Base-by-base conservation (phyloP, 30 jellyfish, hydroid and myxozoan genomes). In the Rhopilema esculentum region DNA sequence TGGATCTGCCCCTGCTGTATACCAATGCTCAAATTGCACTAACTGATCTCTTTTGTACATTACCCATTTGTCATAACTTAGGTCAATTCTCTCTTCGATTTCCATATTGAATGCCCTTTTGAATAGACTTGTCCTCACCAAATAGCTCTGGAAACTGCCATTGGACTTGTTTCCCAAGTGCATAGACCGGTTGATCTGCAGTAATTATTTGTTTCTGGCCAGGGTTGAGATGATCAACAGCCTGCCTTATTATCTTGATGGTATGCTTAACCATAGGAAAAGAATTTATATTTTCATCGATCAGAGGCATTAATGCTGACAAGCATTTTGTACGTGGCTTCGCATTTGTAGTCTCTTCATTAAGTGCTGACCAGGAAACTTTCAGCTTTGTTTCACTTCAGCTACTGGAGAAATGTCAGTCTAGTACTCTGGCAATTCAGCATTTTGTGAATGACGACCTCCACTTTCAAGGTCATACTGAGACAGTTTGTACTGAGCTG, bases 151-250 rank as follows among this genome's bases (percentile, higher is more conserved):
- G 90, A 18, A 27, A 83, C 16, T 0, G 72, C 91, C 90, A 83
- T 48, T 83, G 78, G 1, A 83, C 85, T 70, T 83, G 92, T 26
- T 83, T 83, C 33, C 89, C 92, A 49, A 83, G 51, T 1, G 77
- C 90, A 70, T 69, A 83, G 4, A 72, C 62, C 15, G 90, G 90
- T 57, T 83, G 90, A 32, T 83, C 92, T 17, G 20, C 63, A 22
- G 88, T 51, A 20, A 80, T 62, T 62, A 40, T 68, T 15, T 88
- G 73, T 74, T 23, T 25, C 50, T 74, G 90, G 15, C 88, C 89
- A 22, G 88, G 88, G 66, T 83, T 70, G n/a, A 69, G 20, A 68
- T n/a, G 25, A 51, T 72, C 67, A 16, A 49, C 80, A 9, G 67
- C 87, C 49, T 70, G 22, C 28, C 70, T 49, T 27, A 70, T 67